Evolutionary conservation across 2,113 vertebrate genomes (phyloP), one percentile per base, ranked within the genome.

Genomic region (Carettochelys insculpta): DNA sequence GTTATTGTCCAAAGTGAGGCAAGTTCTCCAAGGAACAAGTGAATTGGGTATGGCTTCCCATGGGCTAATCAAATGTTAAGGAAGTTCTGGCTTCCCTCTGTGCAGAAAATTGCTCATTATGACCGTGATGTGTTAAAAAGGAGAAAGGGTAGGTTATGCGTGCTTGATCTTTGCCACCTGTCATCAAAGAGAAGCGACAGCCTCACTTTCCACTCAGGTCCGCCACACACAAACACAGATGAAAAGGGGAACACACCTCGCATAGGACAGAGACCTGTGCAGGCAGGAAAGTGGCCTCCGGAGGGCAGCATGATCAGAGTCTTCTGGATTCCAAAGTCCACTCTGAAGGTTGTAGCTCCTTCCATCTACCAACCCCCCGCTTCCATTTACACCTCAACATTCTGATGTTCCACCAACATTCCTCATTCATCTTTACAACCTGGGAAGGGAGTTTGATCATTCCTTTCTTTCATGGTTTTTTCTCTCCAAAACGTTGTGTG

Each of bases 1-100:
- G n/a, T n/a, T n/a, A n/a, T n/a, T n/a, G n/a, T n/a, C n/a, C n/a
- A n/a, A n/a, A n/a, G n/a, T n/a, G n/a, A n/a, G n/a, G n/a, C n/a
- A n/a, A n/a, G n/a, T n/a, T n/a, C 0, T 6, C 5, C 5, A 29
- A 2, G 22, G 11, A 79, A 79, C 24, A 12, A 87, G 5, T 2
- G 29, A 2, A 87, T 6, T 4, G 4, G 51, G 88, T 11, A 8
- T 2, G 48, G 6, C 4, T 78, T 83, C 45, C 86, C 1, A 1
- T 56, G 22, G 0, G 0, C 2, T 6, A 11, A 65, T 65, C 58
- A 31, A 65, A 7, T n/a, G 16, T 65, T n/a, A 80, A 83, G 77
- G 27, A 8, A 83, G 54, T 5, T 87, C 8, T 9, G 78, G 22
- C 3, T 91, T n/a, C 7, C 84, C 19, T 48, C n/a, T 41, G 82